Base-by-base conservation (phyloP, 1,140 invertebrate species). In the Ridgeia piscesae region DNA sequence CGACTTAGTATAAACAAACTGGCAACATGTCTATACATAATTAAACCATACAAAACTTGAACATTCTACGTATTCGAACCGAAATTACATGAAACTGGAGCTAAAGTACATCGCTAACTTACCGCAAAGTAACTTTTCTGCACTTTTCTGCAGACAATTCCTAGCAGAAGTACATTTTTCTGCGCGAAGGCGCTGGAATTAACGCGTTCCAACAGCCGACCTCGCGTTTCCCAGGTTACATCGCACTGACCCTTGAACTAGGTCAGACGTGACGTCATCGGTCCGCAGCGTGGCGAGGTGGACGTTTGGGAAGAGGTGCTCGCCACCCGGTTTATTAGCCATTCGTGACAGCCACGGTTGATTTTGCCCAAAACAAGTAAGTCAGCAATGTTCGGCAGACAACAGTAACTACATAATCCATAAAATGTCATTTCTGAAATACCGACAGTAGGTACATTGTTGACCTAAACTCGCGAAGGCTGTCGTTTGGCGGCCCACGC, bases 141-240 rank as follows among this genome's bases (percentile, higher is more conserved):
- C 58, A 21, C 58, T 77, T 77, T 17, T 77, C 58, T 4, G 58
- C 58, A 77, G 58, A 77, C 27, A 77, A 77, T 27, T 77, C 58
- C 58, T 77, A 77, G 58, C 58, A 77, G 58, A 77, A 77, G 27
- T 77, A 6, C 17, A 77, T 77, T 17, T 77, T 77, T 77, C 27
- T 31, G 58, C 42, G 58, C 0, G 58, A 77, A 77, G 58, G 58
- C 6, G 58, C 58, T 21, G 42, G 42, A 42, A 42, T n/a, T 42
- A 42, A 42, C 42, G 11, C 42, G 58, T 77, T 77, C 58, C 58
- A 77, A 77, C 58, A 27, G 58, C 58, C 58, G 58, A 77, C 58
- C 58, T 77, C 58, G 58, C 58, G 58, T 77, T 77, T 77, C 58
- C 58, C 58, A 77, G 58, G 58, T 77, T 77, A 77, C 58, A 77